Evolutionary conservation across 2,797 vertebrate species (phyloP).

Genomic region (Artibeus lituratus): DNA sequence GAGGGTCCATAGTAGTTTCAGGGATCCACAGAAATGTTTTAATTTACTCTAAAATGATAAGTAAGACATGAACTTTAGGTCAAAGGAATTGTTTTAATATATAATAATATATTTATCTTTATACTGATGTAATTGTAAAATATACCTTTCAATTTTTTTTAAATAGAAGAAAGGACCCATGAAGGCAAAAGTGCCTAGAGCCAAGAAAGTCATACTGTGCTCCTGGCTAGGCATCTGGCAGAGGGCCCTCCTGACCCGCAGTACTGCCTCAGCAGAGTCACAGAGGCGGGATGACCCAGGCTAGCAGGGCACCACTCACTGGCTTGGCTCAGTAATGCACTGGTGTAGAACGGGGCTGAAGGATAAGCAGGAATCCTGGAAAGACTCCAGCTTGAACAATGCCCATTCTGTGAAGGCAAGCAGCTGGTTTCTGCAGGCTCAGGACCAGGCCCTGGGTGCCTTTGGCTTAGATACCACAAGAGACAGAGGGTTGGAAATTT

Average conservation of each 20-base stretch:
- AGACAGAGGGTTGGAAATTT: background rate
- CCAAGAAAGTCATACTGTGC: background rate
- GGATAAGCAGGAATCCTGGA: background rate
- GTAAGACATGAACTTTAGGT: background rate
- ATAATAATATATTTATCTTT: background rate
- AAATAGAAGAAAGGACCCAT: background rate
- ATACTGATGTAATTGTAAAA: background rate
- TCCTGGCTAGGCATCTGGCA: background rate
- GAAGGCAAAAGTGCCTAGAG: background rate
- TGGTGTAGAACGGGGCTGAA: background rate
- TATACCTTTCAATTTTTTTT: background rate
- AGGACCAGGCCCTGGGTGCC: background rate
- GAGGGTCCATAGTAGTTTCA: background rate
- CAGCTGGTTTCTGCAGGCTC: background rate
- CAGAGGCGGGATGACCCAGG: background rate
- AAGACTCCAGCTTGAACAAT: background rate
- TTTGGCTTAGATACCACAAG: background rate
- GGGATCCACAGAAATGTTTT: background rate
- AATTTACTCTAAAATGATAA: conserved; percentile 13
- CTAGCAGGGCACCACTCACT: accelerated
- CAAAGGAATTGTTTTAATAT: background rate
- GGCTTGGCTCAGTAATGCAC: background rate
- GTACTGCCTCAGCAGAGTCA: background rate
- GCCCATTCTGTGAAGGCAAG: background rate
- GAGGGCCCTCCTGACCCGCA: background rate